Evolutionary conservation across 2,113 vertebrate genomes (phyloP).

Genomic region (Phoenicopterus ruber): DNA sequence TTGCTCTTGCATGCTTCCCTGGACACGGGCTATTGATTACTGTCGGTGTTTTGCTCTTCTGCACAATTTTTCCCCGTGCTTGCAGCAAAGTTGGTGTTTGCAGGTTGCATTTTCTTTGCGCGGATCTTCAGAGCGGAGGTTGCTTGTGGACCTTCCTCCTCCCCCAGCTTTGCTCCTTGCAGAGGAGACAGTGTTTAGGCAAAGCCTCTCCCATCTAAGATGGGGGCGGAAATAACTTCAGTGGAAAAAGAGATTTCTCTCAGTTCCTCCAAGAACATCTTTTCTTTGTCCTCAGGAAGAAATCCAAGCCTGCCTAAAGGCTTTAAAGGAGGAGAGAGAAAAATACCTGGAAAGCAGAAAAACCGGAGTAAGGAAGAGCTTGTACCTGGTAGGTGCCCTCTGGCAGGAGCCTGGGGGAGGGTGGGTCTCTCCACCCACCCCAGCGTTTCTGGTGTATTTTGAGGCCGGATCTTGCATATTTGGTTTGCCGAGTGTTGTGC

Average conservation of each 20-base stretch:
- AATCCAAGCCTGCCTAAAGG: slow-evolving; percentile 47
- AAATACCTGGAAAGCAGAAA: slow-evolving; percentile 51
- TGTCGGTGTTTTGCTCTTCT: neutral
- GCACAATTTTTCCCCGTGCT: neutral
- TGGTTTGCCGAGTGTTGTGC: neutral
- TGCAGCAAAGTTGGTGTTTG: neutral
- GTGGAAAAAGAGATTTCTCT: neutral
- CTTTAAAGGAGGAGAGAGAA: slow-evolving; percentile 50
- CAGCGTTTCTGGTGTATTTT: neutral
- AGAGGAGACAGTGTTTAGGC: fast-evolving
- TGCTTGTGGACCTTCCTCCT: neutral
- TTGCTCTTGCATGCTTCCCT: neutral
- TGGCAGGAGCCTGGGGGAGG: neutral
- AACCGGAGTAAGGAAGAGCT: neutral
- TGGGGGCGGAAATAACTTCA: fast-evolving
- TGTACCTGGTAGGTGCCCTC: neutral
- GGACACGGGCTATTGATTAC: neutral
- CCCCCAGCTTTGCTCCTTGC: neutral
- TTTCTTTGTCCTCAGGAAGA: slow-evolving; percentile 24
- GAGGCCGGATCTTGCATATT: fast-evolving
- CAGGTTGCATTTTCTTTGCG: neutral
- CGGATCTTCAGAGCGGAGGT: neutral
- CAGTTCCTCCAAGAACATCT: neutral
- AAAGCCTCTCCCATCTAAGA: neutral
- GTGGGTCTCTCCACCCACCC: no score